A percentile compares a stretch with the other conserved stretches of the same genome.
Conservation (phyloP, 2,797 vertebrate species). For the Smutsia temminckii region DNA sequence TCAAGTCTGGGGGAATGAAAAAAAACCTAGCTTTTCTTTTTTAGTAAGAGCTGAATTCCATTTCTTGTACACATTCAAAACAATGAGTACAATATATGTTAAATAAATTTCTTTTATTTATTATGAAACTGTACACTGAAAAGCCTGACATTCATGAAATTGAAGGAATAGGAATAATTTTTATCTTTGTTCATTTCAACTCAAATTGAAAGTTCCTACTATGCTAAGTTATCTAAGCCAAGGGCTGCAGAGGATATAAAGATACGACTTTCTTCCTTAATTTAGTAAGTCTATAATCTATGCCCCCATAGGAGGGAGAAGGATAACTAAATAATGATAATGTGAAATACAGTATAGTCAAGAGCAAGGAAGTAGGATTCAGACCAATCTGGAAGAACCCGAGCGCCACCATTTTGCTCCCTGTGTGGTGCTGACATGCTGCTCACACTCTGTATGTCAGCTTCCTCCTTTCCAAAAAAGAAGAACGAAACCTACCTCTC, state of each 20-base stretch:
- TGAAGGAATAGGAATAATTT: neutral
- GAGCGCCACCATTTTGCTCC: neutral
- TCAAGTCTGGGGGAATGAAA: neutral
- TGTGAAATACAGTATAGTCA: neutral
- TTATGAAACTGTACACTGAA: neutral
- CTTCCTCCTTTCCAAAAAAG: neutral
- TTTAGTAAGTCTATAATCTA: neutral
- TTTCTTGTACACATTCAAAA: neutral
- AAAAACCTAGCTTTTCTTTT: neutral
- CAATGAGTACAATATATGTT: neutral
- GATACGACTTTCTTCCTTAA: neutral
- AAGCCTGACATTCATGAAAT: neutral
- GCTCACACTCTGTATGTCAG: neutral
- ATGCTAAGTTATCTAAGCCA: neutral
- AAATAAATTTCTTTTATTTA: neutral
- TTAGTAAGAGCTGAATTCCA: neutral
- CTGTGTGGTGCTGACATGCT: neutral
- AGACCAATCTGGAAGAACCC: neutral
- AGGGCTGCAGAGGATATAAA: neutral
- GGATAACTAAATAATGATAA: slow-evolving; percentile 1
- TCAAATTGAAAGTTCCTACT: neutral
- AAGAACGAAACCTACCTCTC: neutral
- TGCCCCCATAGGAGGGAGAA: neutral
- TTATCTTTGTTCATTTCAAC: neutral
- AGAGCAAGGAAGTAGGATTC: neutral